Base-by-base conservation (phyloP, 1,140 invertebrate species). In the Leptinotarsa defecta region DNA sequence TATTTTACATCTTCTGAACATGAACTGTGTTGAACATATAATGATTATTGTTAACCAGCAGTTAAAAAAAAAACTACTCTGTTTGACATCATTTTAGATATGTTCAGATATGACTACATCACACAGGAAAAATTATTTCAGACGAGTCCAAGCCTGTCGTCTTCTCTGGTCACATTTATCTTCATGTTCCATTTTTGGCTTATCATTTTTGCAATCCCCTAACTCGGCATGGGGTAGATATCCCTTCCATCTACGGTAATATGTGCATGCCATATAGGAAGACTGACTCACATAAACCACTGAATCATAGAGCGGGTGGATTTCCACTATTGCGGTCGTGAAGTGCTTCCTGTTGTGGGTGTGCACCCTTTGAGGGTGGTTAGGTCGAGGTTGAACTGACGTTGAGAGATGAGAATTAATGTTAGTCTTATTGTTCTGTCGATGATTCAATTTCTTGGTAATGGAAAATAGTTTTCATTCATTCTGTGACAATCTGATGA, bases 261-360 rank as follows among this genome's bases (percentile, higher is more conserved):
- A 57, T 57, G n/a, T 57, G 52, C 15, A 57, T 57, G 52, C 52
- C 15, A 57, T 57, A 57, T 57, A 57, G 52, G n/a, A 57, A 57
- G n/a, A 57, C 52, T 57, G 52, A 57, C 52, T 57, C 52, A 57
- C 52, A 57, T 57, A 57, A 57, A 57, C n/a, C 15, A 57, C 52
- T 57, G 52, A 57, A 17, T 57, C 52, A 57, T 57, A 57, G 15
- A 57, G n/a, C 52, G 52, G 52, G 52, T 57, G n/a, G 52, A 57
- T 57, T 57, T 57, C 6, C 15, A 57, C 52, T 57, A 57, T 19
- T 17, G 52, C 52, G 52, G 52, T 57, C 6, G 52, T 19, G n/a
- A 19, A 57, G 52, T 57, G 52, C 52, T 57, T 57, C 52, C 52
- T 57, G 52, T 57, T 57, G 52, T 57, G 52, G 52, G 52, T 17